Base-by-base conservation (phyloP, 1,140 invertebrate genomes). In the Notospermus geniculatus region DNA sequence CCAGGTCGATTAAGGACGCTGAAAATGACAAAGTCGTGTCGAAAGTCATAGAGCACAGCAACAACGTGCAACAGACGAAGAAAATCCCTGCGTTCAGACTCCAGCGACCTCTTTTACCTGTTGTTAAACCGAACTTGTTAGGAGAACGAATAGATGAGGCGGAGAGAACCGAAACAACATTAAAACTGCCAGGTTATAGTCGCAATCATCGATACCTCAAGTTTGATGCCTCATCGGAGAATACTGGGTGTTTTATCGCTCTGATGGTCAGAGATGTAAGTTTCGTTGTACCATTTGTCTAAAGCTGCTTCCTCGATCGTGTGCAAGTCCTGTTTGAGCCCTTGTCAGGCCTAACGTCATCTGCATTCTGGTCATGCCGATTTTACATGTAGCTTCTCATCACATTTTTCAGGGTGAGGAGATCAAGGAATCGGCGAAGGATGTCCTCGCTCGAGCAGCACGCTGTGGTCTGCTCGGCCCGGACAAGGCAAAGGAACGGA, bases 191-290 rank as follows among this genome's bases (percentile, higher is more conserved):
- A 22, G 64, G 54, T 15, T 58, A 59, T 39, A 55, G 55, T 19
- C 28, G 53, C 1, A 36, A 55, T 22, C 73, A 70, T 2, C 73
- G 74, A 59, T 74, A 58, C 52, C 61, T 75, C 11, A 71, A 69
- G 32, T 76, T 71, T 57, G 29, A 39, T 13, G 73, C 74, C 15
- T 67, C 71, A 32, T 60, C 55, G 15, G 64, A 60, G 25, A 69
- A 67, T 29, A 78, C 73, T 62, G 76, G 76, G n/a, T 78, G 76
- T 59, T 78, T 77, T 62, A 58, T 78, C 19, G 73, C 73, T 43
- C 62, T 70, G 32, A 74, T 78, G 15, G 71, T 72, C 15, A 66
- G 76, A 67, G 76, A 77, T 72, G 76, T 78, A 52, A 57, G 60
- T 50, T 50, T n/a, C n/a, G n/a, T 13, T 11, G 39, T n/a, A 11